Percentiles rank a stretch among this genome's conserved stretches.
phyloP scores from a whole-genome alignment of 2,888 invertebrate genomes.

The Leucoma salicis region DNA sequence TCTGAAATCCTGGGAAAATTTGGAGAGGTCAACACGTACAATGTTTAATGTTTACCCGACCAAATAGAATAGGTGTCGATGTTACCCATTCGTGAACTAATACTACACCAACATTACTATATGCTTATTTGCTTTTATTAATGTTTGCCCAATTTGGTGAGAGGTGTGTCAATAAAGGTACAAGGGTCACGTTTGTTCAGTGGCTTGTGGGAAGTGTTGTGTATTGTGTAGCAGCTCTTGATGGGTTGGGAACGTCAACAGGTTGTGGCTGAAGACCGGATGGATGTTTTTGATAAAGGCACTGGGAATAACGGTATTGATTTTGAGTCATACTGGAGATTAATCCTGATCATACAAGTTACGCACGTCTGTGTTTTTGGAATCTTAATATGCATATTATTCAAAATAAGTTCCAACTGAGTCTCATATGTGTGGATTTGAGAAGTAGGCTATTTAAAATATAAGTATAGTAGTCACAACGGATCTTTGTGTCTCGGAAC shows the following conservation, averaged over 20 bases:
- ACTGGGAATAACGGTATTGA: background rate
- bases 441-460: too few species aligned
- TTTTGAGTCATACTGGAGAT: too few species aligned
- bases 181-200: conserved; percentile 34
- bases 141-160: conserved; percentile 50
- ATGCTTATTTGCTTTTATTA: conserved; percentile 27
- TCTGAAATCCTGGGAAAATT: conserved; percentile 57
- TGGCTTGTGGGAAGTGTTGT: conserved; percentile 7
- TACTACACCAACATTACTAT: conserved; percentile 34
- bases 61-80: conserved; percentile 67
- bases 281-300: conserved; percentile 1
- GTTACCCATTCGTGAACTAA: conserved; percentile 52
- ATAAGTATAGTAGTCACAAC: too few species aligned
- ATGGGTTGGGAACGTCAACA: conserved; percentile 8
- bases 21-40: conserved; percentile 50
- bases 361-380: too few species aligned
- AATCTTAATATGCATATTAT: too few species aligned
- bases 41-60: conserved; percentile 49
- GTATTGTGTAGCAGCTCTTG: conserved; percentile 4
- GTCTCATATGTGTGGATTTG: too few species aligned
- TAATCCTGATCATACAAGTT: too few species aligned
- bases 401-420: too few species aligned
- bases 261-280: conserved; percentile 4
- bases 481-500: too few species aligned
- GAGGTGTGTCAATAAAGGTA: conserved; percentile 60